Percentiles rank a stretch among this genome's conserved stretches.
These are phyloP conservation scores for Dasyurus viverrinus DNA, from an alignment of 2,113 vertebrate species.

Conservation along the genomic window DNA sequence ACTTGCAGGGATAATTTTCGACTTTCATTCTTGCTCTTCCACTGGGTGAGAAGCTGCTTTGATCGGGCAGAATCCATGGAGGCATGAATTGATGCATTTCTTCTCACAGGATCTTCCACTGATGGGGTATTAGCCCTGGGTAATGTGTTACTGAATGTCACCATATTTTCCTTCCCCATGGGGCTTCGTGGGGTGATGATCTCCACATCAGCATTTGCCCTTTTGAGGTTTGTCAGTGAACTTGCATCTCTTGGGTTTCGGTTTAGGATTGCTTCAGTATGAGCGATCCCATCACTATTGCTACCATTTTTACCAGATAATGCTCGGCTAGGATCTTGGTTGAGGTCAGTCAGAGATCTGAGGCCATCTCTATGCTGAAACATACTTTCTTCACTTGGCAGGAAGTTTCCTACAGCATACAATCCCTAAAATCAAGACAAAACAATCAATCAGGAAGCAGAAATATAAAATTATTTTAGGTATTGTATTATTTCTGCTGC, in stretches of 20 bases:
- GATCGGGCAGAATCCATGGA: slow-evolving; percentile 96
- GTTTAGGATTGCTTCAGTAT: slow-evolving; percentile 91
- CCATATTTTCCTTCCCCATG: slow-evolving; percentile 95
- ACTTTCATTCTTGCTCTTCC: slow-evolving; percentile 96
- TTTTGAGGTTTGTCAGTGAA: slow-evolving; percentile 89
- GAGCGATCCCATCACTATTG: slow-evolving; percentile 86
- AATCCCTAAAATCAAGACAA: slow-evolving; percentile 87
- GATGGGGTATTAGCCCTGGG: slow-evolving; percentile 94
- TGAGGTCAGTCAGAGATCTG: slow-evolving; percentile 91
- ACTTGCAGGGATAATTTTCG: slow-evolving; percentile 94
- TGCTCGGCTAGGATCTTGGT: slow-evolving; percentile 91
- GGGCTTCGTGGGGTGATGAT: slow-evolving; percentile 93
- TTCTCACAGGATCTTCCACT: slow-evolving; percentile 90
- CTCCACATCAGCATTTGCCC: slow-evolving; percentile 93
- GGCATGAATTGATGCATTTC: slow-evolving; percentile 93
- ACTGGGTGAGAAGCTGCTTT: slow-evolving; percentile 97
- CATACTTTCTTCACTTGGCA: slow-evolving; percentile 90
- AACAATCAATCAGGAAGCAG: slow-evolving; percentile 42
- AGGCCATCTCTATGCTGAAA: slow-evolving; percentile 85
- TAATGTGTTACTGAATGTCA: slow-evolving; percentile 97
- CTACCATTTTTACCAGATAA: slow-evolving; percentile 90
- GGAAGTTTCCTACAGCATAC: slow-evolving; percentile 97
- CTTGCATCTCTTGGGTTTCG: slow-evolving; percentile 88
- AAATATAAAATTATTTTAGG: not conserved
- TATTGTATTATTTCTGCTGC: not conserved